These are phyloP conservation scores for Laothoe populi DNA, from an alignment of 2,888 invertebrate species.

Conservation along the genomic window DNA sequence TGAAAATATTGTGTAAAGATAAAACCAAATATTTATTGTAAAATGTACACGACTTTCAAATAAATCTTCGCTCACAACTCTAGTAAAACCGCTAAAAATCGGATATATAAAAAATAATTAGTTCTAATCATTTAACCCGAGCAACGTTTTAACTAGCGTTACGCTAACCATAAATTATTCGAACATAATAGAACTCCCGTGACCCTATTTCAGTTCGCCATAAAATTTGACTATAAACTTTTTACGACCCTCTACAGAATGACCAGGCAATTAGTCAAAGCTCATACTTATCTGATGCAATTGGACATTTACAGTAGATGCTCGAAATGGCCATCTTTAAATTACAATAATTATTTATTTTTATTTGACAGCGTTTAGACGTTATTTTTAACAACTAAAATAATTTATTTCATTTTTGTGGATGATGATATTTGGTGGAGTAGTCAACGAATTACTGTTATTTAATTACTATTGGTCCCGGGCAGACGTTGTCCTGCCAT, in stretches of 20 bases:
- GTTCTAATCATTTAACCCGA: slow-evolving; percentile 33
- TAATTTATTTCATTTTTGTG: background rate
- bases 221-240: slow-evolving; percentile 44
- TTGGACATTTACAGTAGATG: slow-evolving; percentile 29
- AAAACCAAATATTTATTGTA: background rate
- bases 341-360: slow-evolving; percentile 28
- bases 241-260: slow-evolving; percentile 40
- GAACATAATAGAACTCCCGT: slow-evolving; percentile 34
- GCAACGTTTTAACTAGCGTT: slow-evolving; percentile 22
- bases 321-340: slow-evolving; percentile 15
- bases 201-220: slow-evolving; percentile 38
- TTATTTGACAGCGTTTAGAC: slow-evolving; percentile 25
- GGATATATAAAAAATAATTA: slow-evolving; percentile 30
- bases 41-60: background rate
- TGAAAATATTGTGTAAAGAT: background rate
- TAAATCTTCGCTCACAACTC: slow-evolving; percentile 2
- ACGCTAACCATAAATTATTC: slow-evolving; percentile 40
- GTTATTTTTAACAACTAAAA: background rate
- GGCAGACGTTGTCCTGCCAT: too few species aligned
- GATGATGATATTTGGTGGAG: background rate
- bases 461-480: too few species aligned
- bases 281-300: slow-evolving; percentile 42
- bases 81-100: slow-evolving; percentile 23
- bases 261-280: slow-evolving; percentile 44
- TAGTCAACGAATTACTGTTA: too few species aligned